phyloP scores from a whole-genome alignment of 1,140 invertebrate species.

The Pogonus chalceus region DNA sequence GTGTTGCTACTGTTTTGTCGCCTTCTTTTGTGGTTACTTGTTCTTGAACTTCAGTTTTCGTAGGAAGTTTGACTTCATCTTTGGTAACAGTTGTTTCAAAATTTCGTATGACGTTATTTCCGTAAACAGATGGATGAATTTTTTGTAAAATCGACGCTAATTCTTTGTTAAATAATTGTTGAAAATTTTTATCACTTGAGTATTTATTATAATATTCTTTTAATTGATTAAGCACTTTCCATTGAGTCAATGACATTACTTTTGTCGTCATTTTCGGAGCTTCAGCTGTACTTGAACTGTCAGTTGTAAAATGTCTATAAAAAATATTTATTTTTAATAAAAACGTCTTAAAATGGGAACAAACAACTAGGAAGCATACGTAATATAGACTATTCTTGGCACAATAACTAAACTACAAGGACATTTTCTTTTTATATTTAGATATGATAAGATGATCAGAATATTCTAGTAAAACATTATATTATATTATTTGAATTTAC shows the following conservation, averaged over 20 bases:
- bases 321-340: neutral
- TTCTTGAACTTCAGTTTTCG: slow-evolving; percentile 8
- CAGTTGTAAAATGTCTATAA: slow-evolving; percentile 12
- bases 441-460: no score
- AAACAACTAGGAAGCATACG: no score
- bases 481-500: no score
- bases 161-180: slow-evolving; percentile 41
- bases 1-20: slow-evolving; percentile 5
- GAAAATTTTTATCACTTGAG: slow-evolving; percentile 38
- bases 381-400: no score
- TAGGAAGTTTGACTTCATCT: slow-evolving; percentile 12
- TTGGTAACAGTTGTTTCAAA: slow-evolving; percentile 14
- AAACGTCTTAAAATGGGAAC: no score
- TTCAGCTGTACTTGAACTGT: slow-evolving; percentile 24
- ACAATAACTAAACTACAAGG: no score
- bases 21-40: neutral
- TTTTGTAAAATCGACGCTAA: slow-evolving; percentile 42
- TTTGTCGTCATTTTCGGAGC: slow-evolving; percentile 26
- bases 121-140: slow-evolving; percentile 32
- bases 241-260: slow-evolving; percentile 40
- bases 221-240: slow-evolving; percentile 40
- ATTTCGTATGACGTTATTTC: slow-evolving; percentile 24
- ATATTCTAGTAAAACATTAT: no score
- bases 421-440: no score
- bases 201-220: slow-evolving; percentile 39